Base-by-base conservation (phyloP, 2,113 vertebrate genomes). In the Microtus richardsoni region DNA sequence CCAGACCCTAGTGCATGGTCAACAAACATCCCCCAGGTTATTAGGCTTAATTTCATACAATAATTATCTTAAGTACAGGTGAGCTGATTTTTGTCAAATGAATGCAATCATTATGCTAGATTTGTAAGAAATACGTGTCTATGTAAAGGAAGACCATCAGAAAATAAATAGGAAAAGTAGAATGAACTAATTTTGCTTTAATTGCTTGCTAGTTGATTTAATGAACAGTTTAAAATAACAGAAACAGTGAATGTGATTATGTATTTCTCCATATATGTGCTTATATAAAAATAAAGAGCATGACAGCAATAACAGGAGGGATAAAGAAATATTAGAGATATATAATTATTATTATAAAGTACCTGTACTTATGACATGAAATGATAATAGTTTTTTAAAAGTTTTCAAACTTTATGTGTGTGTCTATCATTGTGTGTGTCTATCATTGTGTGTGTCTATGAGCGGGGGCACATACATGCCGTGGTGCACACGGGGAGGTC, bases 201-300 rank as follows among this genome's bases (percentile, higher is more conserved):
- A 39, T 39, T 60, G 79, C 41, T 54, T 82, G 52, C 71, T 94
- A 39, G 36, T 26, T 64, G 28, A 84, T n/a, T 83, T 89, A 89
- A 54, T 68, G 82, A 41, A 79, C 47, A 90, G 44, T 70, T 93
- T 77, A 80, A 88, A 88, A 88, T 39, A 85, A 39, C 16, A 86
- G 62, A 30, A 87, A 47, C 2, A 66, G 39, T 68, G 12, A 66
- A 26, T 77, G 64, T 49, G 62, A 52, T 39, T 71, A 84, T 64
- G 83, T 52, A 26, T 41, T 17, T 74, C 13, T 36, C 14, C 11
- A 19, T 6, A 26, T 71, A 21, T 60, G 14, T 74, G 41, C 36
- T 39, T 36, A 83, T 52, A 3, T 41, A 41, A 49, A 49, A 60
- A 82, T 39, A 13, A 54, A 68, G 30, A 19, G 16, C 6, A 83